phyloP scores from a whole-genome alignment of 2,888 invertebrate genomes.

The Doris montereyensis region DNA sequence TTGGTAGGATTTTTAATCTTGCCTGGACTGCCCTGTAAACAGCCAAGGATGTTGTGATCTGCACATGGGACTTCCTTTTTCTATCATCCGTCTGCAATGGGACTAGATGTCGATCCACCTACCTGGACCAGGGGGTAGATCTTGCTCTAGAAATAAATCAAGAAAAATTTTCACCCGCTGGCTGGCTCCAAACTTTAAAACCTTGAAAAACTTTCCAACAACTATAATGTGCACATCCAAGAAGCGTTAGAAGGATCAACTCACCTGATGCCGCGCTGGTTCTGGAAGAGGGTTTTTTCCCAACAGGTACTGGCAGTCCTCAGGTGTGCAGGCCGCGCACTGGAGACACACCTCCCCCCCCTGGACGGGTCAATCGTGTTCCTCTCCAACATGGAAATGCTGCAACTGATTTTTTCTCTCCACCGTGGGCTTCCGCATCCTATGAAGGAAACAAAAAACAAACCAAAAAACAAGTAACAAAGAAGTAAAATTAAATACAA shows the following conservation, averaged over 20 bases:
- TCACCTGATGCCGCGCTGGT: constrained; percentile 70
- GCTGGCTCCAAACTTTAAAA: too few relatives aligned
- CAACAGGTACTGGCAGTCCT: constrained; percentile 69
- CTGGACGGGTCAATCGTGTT: constrained; percentile 58
- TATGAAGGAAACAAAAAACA: constrained; percentile 41
- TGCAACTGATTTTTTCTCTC: constrained; percentile 68
- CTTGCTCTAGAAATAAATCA: too few relatives aligned
- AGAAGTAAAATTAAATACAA: too few relatives aligned
- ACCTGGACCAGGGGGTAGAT: too few relatives aligned
- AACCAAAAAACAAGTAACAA: neutral
- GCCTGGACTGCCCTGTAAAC: too few relatives aligned
- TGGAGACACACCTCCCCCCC: constrained; percentile 68
- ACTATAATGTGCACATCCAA: neutral
- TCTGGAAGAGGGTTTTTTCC: constrained; percentile 66
- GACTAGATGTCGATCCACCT: too few relatives aligned
- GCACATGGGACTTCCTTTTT: too few relatives aligned
- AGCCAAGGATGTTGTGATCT: too few relatives aligned
- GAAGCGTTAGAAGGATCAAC: neutral
- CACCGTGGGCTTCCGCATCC: constrained; percentile 72
- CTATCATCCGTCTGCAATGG: too few relatives aligned
- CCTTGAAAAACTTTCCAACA: too few relatives aligned
- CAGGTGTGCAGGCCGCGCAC: constrained; percentile 69
- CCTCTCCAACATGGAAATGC: constrained; percentile 69
- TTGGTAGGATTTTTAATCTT: too few relatives aligned
- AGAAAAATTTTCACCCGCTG: too few relatives aligned